Percentiles rank a stretch among this genome's conserved stretches.
phyloP scores from a whole-genome alignment of 2,113 vertebrate species.

The Pterophyllum scalare region DNA sequence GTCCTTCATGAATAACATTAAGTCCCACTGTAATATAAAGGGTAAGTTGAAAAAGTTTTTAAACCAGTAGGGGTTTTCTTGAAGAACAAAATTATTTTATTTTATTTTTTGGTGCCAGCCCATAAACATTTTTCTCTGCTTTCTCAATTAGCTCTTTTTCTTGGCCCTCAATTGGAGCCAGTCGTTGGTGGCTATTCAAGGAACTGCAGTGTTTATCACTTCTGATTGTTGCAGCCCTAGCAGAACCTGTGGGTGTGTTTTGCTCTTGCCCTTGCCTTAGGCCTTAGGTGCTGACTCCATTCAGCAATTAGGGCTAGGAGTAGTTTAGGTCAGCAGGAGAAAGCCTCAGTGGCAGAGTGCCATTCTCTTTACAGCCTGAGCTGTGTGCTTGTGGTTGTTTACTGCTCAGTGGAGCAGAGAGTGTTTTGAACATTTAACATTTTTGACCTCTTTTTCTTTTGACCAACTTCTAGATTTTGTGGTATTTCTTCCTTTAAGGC shows the following conservation, averaged over 20 bases:
- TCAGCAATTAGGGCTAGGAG: constrained; percentile 7
- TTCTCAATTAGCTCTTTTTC: not conserved
- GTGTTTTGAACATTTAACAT: constrained; percentile 4
- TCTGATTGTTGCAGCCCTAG: not conserved
- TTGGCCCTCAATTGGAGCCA: not conserved
- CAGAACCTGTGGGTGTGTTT: not conserved
- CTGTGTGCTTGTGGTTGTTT: not conserved
- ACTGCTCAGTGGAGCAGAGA: not conserved
- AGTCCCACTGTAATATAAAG: not conserved
- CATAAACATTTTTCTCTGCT: not conserved
- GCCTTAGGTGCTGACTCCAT: not conserved
- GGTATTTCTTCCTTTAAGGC: not conserved
- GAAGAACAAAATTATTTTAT: not conserved
- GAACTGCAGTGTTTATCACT: not conserved
- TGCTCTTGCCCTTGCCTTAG: not conserved
- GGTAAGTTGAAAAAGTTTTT: not conserved
- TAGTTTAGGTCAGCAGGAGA: not conserved
- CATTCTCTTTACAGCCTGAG: not conserved
- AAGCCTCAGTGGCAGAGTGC: not conserved
- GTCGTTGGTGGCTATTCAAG: not conserved
- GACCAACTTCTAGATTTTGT: not conserved
- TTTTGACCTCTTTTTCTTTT: not conserved
- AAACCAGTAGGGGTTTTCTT: not conserved
- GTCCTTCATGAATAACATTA: not conserved
- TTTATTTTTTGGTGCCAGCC: not conserved